Evolutionary conservation across 2,113 vertebrate species (phyloP), one percentile per base, ranked within the genome.

Genomic region (Forbesichthys papilliferus): DNA sequence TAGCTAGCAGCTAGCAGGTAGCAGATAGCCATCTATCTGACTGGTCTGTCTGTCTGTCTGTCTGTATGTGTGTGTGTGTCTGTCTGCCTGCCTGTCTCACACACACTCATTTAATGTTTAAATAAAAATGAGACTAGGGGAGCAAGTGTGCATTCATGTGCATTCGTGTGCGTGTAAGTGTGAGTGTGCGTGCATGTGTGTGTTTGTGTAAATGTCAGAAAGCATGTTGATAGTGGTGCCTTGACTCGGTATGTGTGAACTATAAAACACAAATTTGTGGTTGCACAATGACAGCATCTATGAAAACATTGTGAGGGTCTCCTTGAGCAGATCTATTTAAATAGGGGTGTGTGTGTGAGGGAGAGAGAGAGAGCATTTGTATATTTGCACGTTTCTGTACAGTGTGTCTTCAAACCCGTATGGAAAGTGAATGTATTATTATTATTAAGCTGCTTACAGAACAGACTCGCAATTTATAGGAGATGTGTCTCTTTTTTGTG

Each of bases 281-380:
- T 62, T 81, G 82, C 83, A 86, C 80, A 6, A 61, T 77, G 73
- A 3, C 82, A 80, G 78, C 78, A 75, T 73, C 55, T 69, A 5
- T 73, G 82, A 67, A 69, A 54, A n/a, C 60, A 36, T 20, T 65
- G 46, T 16, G 27, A 48, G 61, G 48, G 61, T 62, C n/a, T 48
- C 7, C 9, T 18, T 58, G 56, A 27, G 27, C 27, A 27, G 20
- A 27, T 58, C 10, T 33, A 34, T 58, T 18, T 58, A 16, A 6
- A 16, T 13, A 7, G 7, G 52, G 52, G 52, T 12, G 52, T 54
- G 52, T 56, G 54, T 56, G 54, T 56, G 27, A 27, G 27, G 2
- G 27, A 27, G 27, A 27, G 27, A 27, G 27, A 27, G 27, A 27
- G 27, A 27, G 27, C 27, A 27, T 6, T 6, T 42, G 36, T 7